Percentiles rank a stretch among this genome's conserved stretches.
phyloP scores from a whole-genome alignment of 2,888 invertebrate species.

The Hirtodrosophila duncani region DNA sequence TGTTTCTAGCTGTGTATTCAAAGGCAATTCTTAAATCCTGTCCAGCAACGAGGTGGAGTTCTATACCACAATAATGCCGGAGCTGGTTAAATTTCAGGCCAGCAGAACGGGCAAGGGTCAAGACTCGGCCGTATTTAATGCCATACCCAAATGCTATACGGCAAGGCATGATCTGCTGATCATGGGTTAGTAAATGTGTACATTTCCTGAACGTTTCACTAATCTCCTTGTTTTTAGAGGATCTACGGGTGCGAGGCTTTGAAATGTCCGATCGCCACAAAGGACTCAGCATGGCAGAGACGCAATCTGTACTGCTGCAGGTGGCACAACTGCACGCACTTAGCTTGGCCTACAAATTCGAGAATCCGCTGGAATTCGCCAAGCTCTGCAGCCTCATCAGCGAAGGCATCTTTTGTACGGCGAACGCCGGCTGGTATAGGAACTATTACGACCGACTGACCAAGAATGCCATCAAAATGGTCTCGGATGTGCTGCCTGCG shows the following conservation, averaged over 20 bases:
- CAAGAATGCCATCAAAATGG: slow-evolving; percentile 84
- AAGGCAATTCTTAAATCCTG: background rate
- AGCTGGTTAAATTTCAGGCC: slow-evolving; percentile 81
- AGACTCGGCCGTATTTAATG: slow-evolving; percentile 78
- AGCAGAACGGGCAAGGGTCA: slow-evolving; percentile 36
- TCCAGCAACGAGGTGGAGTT: slow-evolving; percentile 84
- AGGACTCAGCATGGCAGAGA: slow-evolving; percentile 82
- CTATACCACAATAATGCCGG: slow-evolving; percentile 85
- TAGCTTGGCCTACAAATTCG: slow-evolving; percentile 82
- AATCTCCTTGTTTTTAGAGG: slow-evolving; percentile 78
- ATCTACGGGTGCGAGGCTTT: slow-evolving; percentile 81
- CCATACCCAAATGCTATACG: slow-evolving; percentile 82
- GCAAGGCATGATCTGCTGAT: slow-evolving; percentile 81
- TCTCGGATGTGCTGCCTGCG: slow-evolving; percentile 74
- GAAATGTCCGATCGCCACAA: slow-evolving; percentile 83
- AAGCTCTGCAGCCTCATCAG: slow-evolving; percentile 76
- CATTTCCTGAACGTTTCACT: background rate
- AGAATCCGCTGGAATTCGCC: slow-evolving; percentile 81
- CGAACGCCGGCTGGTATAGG: slow-evolving; percentile 84
- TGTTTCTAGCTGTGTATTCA: background rate
- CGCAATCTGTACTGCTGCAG: slow-evolving; percentile 81
- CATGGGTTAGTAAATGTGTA: slow-evolving; percentile 69
- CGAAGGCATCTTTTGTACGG: slow-evolving; percentile 82
- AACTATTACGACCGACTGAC: slow-evolving; percentile 84
- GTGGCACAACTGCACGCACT: slow-evolving; percentile 83